Conservation (phyloP, 2,113 vertebrate genomes). For the Gymnobelideus leadbeateri region DNA sequence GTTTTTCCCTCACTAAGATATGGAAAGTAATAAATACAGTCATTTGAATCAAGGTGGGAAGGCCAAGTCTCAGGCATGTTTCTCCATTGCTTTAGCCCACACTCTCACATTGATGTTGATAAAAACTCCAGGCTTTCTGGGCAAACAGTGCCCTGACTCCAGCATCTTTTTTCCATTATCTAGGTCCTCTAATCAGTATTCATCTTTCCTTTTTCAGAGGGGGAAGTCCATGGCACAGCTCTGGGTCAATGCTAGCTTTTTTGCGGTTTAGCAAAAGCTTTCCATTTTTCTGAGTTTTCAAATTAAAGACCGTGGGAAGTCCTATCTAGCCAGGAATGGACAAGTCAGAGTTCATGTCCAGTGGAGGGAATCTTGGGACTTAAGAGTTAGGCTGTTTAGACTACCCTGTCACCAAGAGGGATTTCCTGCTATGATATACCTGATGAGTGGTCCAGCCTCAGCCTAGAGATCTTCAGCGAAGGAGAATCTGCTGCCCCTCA, state of each 20-base stretch:
- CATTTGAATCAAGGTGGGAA: conserved; percentile 84
- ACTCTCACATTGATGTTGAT: conserved; percentile 66
- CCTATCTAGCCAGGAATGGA: conserved; percentile 66
- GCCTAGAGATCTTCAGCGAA: not conserved
- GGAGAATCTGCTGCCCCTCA: not conserved
- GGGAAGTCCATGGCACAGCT: conserved; percentile 40
- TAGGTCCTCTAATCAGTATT: conserved; percentile 45
- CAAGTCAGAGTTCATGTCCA: conserved; percentile 34
- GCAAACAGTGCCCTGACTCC: conserved; percentile 61
- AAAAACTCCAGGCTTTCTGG: conserved; percentile 76
- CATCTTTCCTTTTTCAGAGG: not conserved
- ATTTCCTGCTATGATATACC: not conserved
- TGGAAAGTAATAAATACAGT: conserved; percentile 82
- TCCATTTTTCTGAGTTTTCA: conserved; percentile 54
- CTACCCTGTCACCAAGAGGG: not conserved
- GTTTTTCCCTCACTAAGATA: conserved; percentile 80
- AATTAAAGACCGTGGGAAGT: conserved; percentile 59
- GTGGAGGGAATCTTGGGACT: conserved; percentile 6
- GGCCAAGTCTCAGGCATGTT: conserved; percentile 74
- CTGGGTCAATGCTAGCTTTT: not conserved
- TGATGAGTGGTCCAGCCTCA: not conserved
- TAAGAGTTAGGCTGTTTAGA: not conserved
- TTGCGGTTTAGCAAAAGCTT: conserved; percentile 65
- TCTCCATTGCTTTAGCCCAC: conserved; percentile 76
- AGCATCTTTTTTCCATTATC: conserved; percentile 60